Base-by-base conservation (phyloP, 2,888 invertebrate genomes). In the Pseudeuparius sepicola region DNA sequence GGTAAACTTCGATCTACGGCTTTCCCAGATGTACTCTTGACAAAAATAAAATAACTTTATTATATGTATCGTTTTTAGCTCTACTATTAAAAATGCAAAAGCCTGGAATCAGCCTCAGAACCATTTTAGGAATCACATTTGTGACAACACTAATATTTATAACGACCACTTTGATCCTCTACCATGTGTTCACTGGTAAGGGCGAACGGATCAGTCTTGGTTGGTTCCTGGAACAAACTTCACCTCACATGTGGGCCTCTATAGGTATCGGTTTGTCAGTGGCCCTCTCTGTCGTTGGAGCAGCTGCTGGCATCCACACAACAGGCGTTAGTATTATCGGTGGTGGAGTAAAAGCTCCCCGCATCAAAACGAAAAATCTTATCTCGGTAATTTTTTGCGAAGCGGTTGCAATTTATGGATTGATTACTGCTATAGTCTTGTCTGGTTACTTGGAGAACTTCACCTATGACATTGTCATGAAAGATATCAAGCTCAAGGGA, bases 301-400 rank as follows among this genome's bases (percentile, higher is more conserved):
- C 98, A 44, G 97, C 97, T 41, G 45, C 44, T 1, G 98, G 98
- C 34, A 98, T 98, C 55, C 90, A 92, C 65, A 93, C 94, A 20
- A 93, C 92, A 3, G 97, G 97, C 42, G 82, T 85, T 34, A 93
- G 92, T 59, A 97, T 97, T 62, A 74, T 96, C 40, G 98, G 98
- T 39, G 97, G 88, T 43, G 98, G 97, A 59, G 96, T 98, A 9
- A 96, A 96, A 67, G 92, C 96, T 18, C 98, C 98, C 6, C 73
- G 97, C 55, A 98, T 99, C 64, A 92, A 96, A 66, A 98, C 98
- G 37, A 98, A 98, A 68, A 99, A 99, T 66, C 76, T 99, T 59
- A 94, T 98, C 59, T 97, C 96, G 32, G 94, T 98, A 52, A 98
- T 98, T 64, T 98, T 98, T 71, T 98, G 98, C 61, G 98, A 99